These are phyloP conservation scores for Euphonia xanthogaster DNA, from an alignment of 2,797 vertebrate species.

Conservation along the genomic window DNA sequence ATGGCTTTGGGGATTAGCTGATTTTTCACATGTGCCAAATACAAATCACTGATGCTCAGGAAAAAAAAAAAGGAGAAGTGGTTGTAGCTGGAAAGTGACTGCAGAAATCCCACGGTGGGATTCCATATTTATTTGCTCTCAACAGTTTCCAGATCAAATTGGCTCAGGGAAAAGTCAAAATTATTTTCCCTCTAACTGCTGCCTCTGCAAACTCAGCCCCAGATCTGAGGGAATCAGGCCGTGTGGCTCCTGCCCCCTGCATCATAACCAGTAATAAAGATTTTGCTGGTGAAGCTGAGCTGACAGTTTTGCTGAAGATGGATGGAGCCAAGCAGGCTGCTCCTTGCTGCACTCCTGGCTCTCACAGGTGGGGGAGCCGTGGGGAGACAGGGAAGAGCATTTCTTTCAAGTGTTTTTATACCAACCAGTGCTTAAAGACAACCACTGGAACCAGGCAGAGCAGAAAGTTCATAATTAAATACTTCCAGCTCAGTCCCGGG, in stretches of 20 bases:
- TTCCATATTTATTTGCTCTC: slow-evolving; percentile 47
- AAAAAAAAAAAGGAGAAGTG: background rate
- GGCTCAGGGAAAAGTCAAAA: slow-evolving; percentile 35
- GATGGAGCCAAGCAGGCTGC: slow-evolving; percentile 16
- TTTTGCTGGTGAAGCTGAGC: slow-evolving; percentile 36
- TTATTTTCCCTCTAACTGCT: slow-evolving; percentile 25
- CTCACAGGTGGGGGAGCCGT: background rate
- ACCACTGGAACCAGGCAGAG: background rate
- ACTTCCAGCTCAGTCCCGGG: background rate
- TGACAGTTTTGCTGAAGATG: slow-evolving; percentile 43
- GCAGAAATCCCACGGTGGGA: slow-evolving; percentile 38
- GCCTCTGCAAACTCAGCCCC: background rate
- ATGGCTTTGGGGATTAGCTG: slow-evolving; percentile 54
- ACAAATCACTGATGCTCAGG: background rate
- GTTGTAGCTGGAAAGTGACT: background rate
- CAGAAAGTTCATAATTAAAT: background rate
- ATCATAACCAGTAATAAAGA: slow-evolving; percentile 37
- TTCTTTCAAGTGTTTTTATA: background rate
- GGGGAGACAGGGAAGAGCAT: background rate
- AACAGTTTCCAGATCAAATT: slow-evolving; percentile 55
- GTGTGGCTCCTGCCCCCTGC: slow-evolving; percentile 35
- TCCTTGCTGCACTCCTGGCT: background rate
- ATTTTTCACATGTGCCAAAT: slow-evolving; percentile 50
- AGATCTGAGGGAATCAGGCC: slow-evolving; percentile 28
- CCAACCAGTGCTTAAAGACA: background rate